phyloP scores from a whole-genome alignment of 2,113 vertebrate genomes.

The Passer domesticus region DNA sequence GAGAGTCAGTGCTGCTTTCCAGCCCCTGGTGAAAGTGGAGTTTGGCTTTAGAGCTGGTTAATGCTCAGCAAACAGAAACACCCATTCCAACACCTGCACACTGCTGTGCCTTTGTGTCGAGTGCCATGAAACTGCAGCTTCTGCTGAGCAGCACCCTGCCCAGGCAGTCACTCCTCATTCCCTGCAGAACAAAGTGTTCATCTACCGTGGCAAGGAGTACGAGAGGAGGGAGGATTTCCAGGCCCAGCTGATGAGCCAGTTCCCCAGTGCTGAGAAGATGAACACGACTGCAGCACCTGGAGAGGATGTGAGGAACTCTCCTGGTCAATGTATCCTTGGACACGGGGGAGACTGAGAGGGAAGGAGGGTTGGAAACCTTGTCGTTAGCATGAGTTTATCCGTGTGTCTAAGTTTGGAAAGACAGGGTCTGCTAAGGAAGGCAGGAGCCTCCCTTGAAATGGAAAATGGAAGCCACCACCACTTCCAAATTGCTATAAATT shows the following conservation, averaged over 20 bases:
- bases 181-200: constrained; percentile 95
- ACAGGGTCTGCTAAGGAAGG: too few species aligned
- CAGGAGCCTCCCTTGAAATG: too few species aligned
- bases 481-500: too few species aligned
- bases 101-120: background rate
- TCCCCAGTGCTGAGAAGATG: constrained; percentile 89
- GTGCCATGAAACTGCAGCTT: background rate
- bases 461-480: too few species aligned
- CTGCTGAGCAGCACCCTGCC: background rate
- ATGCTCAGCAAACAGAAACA: background rate
- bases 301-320: constrained; percentile 83
- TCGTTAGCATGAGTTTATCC: background rate
- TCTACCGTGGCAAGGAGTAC: constrained; percentile 96
- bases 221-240: constrained; percentile 97
- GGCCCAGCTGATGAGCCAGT: constrained; percentile 92
- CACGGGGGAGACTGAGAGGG: accelerated
- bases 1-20: background rate
- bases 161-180: background rate
- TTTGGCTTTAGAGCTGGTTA: background rate
- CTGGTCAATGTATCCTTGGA: constrained; percentile 91
- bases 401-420: too few species aligned
- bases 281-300: constrained; percentile 91
- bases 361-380: background rate
- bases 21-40: background rate
- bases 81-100: background rate